Evolutionary conservation across 2,888 invertebrate genomes (phyloP).

Genomic region (Maniola hyperantus): DNA sequence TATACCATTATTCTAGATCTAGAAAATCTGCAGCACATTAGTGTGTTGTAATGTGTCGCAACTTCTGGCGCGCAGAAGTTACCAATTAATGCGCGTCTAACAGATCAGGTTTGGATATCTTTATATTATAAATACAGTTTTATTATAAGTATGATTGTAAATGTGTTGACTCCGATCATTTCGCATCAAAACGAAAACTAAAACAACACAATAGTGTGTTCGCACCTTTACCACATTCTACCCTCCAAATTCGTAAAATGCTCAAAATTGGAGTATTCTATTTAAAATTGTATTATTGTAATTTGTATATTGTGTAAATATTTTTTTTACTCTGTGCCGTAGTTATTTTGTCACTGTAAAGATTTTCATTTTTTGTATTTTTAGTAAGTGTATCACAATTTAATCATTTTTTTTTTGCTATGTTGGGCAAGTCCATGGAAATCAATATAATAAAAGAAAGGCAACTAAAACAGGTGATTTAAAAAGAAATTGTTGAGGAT

Average conservation of each 20-base stretch:
- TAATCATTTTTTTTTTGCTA: constrained; percentile 2
- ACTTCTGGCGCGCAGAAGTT: too few species aligned
- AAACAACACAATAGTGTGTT: too few species aligned
- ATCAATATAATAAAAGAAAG: too few species aligned
- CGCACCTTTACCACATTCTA: constrained; percentile 21
- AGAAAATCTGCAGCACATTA: background rate
- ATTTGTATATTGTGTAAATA: constrained; percentile 62
- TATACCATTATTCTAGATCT: constrained; percentile 31
- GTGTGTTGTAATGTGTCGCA: too few species aligned
- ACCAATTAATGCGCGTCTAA: too few species aligned
- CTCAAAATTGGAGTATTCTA: constrained; percentile 39
- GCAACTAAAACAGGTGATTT: too few species aligned
- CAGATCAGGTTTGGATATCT: too few species aligned
- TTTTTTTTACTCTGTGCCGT: constrained; percentile 48
- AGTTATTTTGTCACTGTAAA: constrained; percentile 26
- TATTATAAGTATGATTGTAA: too few species aligned
- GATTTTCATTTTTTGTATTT: background rate
- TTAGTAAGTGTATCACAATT: background rate
- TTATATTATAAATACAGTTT: too few species aligned
- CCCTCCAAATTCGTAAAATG: constrained; percentile 40
- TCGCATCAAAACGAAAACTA: too few species aligned
- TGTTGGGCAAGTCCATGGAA: background rate
- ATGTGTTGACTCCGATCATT: too few species aligned
- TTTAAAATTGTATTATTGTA: constrained; percentile 12
- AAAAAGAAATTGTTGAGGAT: too few species aligned